A percentile compares a stretch with the other conserved stretches of the same genome.
Evolutionary conservation across 2,113 vertebrate species (phyloP).

Genomic region (Psettodes erumei): DNA sequence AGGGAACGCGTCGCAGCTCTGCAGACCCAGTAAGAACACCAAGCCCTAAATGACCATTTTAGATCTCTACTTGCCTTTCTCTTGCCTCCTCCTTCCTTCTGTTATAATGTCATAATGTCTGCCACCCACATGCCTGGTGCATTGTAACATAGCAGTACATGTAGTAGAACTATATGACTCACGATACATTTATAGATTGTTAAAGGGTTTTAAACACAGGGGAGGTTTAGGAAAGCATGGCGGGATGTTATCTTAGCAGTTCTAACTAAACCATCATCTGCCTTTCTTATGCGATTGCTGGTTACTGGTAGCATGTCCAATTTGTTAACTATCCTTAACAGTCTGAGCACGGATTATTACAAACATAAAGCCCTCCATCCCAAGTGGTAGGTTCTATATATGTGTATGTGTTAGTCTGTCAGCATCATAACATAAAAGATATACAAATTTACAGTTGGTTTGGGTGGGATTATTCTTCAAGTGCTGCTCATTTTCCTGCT

Average conservation of each 20-base stretch:
- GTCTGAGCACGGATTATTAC: not conserved
- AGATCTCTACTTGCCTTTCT: not conserved
- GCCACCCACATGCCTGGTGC: not conserved
- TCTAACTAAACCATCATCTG: not conserved
- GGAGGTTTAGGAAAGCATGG: not conserved
- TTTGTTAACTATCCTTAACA: not conserved
- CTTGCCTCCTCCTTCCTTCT: not conserved
- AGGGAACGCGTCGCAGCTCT: conserved; percentile 78
- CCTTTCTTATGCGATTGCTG: not conserved
- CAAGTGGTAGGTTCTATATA: too few species aligned
- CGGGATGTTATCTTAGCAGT: too few species aligned
- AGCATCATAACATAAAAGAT: not conserved
- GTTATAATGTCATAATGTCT: not conserved
- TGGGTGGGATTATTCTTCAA: not conserved
- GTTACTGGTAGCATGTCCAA: not conserved
- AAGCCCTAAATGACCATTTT: not conserved
- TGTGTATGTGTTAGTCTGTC: too few species aligned
- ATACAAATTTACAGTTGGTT: not conserved
- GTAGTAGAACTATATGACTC: not conserved
- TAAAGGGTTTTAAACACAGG: not conserved
- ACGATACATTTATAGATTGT: not conserved
- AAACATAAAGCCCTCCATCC: too few species aligned
- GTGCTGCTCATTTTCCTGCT: not conserved
- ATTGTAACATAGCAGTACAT: not conserved
- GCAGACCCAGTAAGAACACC: conserved; percentile 53